Evolutionary conservation across 2,113 vertebrate genomes (phyloP).

Genomic region (Carassius auratus): DNA sequence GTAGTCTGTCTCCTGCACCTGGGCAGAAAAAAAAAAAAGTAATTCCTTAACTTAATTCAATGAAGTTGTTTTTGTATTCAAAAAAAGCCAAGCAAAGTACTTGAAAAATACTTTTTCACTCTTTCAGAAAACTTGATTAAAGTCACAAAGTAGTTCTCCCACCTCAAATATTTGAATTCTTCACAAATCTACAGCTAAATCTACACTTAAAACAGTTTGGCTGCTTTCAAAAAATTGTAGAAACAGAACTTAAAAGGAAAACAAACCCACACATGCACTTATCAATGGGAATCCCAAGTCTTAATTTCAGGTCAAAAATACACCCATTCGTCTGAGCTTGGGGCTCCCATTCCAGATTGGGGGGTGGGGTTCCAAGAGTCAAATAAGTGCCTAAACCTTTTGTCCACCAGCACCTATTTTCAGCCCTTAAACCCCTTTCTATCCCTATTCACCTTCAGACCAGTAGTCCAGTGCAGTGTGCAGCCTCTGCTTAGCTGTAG

Average conservation of each 20-base stretch:
- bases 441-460: conserved; percentile 65
- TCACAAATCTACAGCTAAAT: conserved; percentile 41
- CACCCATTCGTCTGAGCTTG: conserved; percentile 63
- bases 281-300: conserved; percentile 63
- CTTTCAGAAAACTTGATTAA: conserved; percentile 43
- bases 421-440: conserved; percentile 62
- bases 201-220: conserved; percentile 46
- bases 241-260: conserved; percentile 43
- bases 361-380: conserved; percentile 59
- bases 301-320: conserved; percentile 66
- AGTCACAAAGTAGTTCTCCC: conserved; percentile 29
- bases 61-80: conserved; percentile 38
- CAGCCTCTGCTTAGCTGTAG: conserved; percentile 73
- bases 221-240: conserved; percentile 49
- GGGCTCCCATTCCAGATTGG: conserved; percentile 63
- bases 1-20: conserved; percentile 50
- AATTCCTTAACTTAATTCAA: conserved; percentile 45
- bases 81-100: conserved; percentile 34
- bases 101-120: conserved; percentile 3
- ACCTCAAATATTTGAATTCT: conserved; percentile 39
- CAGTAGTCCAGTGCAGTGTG: conserved; percentile 67
- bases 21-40: conserved; percentile 17
- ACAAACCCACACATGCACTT: conserved; percentile 59
- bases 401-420: conserved; percentile 66
- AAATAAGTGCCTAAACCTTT: conserved; percentile 64